Base-by-base conservation (phyloP, 2,797 vertebrate species). In the Ctenopoma kingsleyae region DNA sequence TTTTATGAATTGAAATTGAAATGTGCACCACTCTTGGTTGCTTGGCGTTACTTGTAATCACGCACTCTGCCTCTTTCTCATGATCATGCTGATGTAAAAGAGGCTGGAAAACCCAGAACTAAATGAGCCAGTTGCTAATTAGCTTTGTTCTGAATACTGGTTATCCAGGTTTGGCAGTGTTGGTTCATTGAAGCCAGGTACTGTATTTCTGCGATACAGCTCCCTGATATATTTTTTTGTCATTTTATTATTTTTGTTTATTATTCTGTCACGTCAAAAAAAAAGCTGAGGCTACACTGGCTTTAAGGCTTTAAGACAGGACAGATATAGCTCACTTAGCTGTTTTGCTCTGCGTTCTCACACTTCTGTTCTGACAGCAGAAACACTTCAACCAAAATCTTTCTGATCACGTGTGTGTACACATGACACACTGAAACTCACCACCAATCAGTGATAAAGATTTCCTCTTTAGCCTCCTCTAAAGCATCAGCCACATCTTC, bases 391-490 rank as follows among this genome's bases (percentile, higher is more conserved):
- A 50, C 3, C 40, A 27, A 13, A 49, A 1, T 19, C 0, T 23
- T 47, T 40, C n/a, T 57, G 15, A 36, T 10, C 10, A 25, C 7
- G 27, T 6, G 7, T 32, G 3, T 48, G 38, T 5, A 52, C 32
- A 49, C 30, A 23, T 10, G 13, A 10, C 7, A 32, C 16, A 46
- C 12, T 16, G 19, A 30, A 22, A 95, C 97, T 48, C 85, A 99
- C 98, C 98, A 99, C 98, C 98, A 99, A 84, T 99, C 98, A 0
- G 98, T 99, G 92, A 99, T 99, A 69, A 99, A 99, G 89, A 99
- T 99, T 76, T 99, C 98, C 71, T 99, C 98, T 53, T 95, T 95
- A 0, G 98, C 98, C 6, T 95, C 96, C 88, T 99, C 98, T 93
- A 99, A 92, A 43, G 98, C 97, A 36, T 97, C 86, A 0, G 98